Base-by-base conservation (phyloP, 2,113 vertebrate genomes). In the Lethenteron reissneri region DNA sequence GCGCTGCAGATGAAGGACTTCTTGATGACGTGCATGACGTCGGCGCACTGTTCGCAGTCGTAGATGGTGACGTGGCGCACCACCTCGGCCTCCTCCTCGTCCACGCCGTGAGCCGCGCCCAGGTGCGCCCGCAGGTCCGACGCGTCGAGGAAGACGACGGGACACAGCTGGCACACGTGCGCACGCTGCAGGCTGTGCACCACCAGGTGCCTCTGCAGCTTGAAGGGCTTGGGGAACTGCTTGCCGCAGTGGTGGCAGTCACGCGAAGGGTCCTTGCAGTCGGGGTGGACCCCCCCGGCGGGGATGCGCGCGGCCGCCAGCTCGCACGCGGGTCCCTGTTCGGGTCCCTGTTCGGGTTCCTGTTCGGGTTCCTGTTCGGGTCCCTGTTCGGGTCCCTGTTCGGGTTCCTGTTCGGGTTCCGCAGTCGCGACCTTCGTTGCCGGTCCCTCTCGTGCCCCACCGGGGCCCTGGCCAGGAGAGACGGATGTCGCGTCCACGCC, bases 241-340 rank as follows among this genome's bases (percentile, higher is more conserved):
- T 97, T 99, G 57, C 92, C 94, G 0, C 94, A 99, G 79, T 99
- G 94, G 72, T 99, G 94, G 75, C 94, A 99, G 76, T 99, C 92
- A 70, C 94, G 84, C 21, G 92, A 92, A 5, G 89, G 90, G 73
- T 99, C 92, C 79, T 89, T 92, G 82, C 94, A 96, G 78, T 92
- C 88, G 3, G 84, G 82, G 76, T 90, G 94, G 80, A 90, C 87
- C 19, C 85, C 82, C 58, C 80, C 75, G 72, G 79, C 82, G 64
- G 64, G n/a, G n/a, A 68, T 11, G 64, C n/a, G n/a, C 10, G n/a
- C n/a, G n/a, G 64, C 64, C 64, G n/a, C 64, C 8, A 68, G 10
- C 64, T 68, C 64, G 25, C n/a, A n/a, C 25, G 64, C 64, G 25
- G 64, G 11, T 10, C 64, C 25, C 25, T 68, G 64, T 25, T 68